A percentile compares a stretch with the other conserved stretches of the same genome.
Evolutionary conservation across 2,797 vertebrate species (phyloP).

Genomic region (Acanthis flammea): DNA sequence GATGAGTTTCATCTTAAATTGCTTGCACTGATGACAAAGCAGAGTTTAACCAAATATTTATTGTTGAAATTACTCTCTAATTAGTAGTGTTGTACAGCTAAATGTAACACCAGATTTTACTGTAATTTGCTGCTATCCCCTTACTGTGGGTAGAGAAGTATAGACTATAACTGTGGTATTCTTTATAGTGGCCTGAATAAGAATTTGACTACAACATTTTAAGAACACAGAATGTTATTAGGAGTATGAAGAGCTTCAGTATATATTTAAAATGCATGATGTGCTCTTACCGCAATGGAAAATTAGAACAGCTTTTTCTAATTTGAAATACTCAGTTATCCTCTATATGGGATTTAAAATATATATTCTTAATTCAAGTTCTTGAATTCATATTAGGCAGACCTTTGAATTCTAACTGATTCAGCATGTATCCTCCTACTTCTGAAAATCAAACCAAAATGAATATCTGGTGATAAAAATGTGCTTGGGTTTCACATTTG

Average conservation of each 20-base stretch:
- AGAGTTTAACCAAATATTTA: constrained; percentile 74
- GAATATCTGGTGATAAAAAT: neutral
- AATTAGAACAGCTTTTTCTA: constrained; percentile 24
- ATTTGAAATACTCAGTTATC: neutral
- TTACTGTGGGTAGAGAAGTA: constrained; percentile 64
- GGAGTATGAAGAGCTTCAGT: neutral
- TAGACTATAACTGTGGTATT: constrained; percentile 15
- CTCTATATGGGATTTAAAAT: neutral
- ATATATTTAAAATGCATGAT: constrained; percentile 46
- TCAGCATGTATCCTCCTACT: neutral
- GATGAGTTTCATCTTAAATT: constrained; percentile 68
- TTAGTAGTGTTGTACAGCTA: constrained; percentile 69
- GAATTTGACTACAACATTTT: constrained; percentile 41
- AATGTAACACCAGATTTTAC: constrained; percentile 62
- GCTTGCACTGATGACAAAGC: constrained; percentile 74
- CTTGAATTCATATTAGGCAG: neutral
- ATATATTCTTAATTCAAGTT: neutral
- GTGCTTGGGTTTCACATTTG: neutral
- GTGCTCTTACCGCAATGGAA: constrained; percentile 47
- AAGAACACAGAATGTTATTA: constrained; percentile 2
- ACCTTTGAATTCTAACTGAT: neutral
- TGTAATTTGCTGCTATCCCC: constrained; percentile 52
- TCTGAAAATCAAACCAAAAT: neutral
- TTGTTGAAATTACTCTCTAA: constrained; percentile 69
- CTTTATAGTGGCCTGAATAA: constrained; percentile 61